These are phyloP conservation scores for Bombus picipes DNA, from an alignment of 1,140 invertebrate genomes.

Conservation along the genomic window DNA sequence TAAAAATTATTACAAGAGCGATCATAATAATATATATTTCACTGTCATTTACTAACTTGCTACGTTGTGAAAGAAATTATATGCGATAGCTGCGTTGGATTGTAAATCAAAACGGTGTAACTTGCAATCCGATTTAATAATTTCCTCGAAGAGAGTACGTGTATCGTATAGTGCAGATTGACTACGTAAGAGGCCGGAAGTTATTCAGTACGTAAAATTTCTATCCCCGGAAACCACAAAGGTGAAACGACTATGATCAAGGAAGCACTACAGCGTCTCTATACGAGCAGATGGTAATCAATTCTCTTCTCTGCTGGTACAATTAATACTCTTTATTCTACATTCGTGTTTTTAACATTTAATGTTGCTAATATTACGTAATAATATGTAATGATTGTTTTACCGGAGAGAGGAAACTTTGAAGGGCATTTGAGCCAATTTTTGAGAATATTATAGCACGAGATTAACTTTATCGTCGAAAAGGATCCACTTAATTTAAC, in stretches of 20 bases:
- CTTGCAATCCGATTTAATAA: constrained; percentile 56
- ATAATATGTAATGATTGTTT: too few species aligned
- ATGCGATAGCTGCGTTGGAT: not conserved
- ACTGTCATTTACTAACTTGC: not conserved
- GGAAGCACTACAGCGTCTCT: constrained; percentile 1
- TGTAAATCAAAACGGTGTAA: constrained; percentile 35
- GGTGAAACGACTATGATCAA: constrained; percentile 39
- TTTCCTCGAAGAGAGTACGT: constrained; percentile 48
- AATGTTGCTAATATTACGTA: not conserved
- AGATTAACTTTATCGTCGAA: too few species aligned
- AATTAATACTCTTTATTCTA: not conserved
- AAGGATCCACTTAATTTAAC: too few species aligned
- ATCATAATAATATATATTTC: too few species aligned
- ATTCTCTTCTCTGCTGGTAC: not conserved
- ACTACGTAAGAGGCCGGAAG: constrained; percentile 56
- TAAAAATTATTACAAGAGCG: too few species aligned
- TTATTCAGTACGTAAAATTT: constrained; percentile 52
- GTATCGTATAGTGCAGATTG: constrained; percentile 5
- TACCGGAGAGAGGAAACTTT: too few species aligned
- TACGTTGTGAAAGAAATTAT: not conserved
- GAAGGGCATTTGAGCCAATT: too few species aligned
- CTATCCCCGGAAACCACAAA: constrained; percentile 45
- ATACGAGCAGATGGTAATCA: not conserved
- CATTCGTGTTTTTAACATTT: not conserved
- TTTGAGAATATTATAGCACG: too few species aligned